These are phyloP conservation scores for Rhineura floridana DNA, from an alignment of 2,113 vertebrate species.

Conservation along the genomic window DNA sequence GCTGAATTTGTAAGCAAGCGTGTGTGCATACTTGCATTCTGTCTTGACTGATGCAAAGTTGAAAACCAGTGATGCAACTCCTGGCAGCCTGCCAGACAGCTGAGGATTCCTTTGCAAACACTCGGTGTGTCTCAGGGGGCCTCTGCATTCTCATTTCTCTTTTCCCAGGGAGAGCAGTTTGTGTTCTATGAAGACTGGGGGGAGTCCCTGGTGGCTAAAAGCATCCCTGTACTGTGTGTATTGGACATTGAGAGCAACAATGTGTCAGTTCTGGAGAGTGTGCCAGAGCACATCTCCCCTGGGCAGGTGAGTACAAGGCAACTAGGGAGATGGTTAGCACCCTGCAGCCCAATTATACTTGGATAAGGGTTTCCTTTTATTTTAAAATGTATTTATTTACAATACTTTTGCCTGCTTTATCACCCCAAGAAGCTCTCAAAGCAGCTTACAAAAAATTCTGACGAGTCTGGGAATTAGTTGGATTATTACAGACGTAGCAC, in stretches of 20 bases:
- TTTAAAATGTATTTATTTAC: neutral
- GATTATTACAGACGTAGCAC: too few species aligned
- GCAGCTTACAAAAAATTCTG: neutral
- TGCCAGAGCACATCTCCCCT: slow-evolving; percentile 88
- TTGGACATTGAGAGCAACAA: slow-evolving; percentile 88
- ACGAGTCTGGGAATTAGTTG: neutral
- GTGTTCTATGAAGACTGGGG: slow-evolving; percentile 92
- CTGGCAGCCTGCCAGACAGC: neutral
- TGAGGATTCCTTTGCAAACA: slow-evolving; percentile 52
- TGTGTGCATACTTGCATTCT: neutral
- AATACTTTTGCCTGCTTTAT: neutral
- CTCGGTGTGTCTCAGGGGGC: slow-evolving; percentile 50
- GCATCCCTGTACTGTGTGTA: slow-evolving; percentile 84
- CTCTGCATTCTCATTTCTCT: slow-evolving; percentile 38
- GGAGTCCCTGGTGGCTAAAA: slow-evolving; percentile 83
- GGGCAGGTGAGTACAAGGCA: slow-evolving; percentile 82
- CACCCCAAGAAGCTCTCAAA: neutral
- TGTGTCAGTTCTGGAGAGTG: slow-evolving; percentile 85
- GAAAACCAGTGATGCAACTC: neutral
- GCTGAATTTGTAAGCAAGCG: neutral
- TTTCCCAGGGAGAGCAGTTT: slow-evolving; percentile 85
- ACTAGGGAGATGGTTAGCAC: rapidly evolving
- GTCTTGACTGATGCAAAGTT: neutral
- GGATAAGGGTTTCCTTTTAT: neutral
- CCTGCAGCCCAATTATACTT: neutral